phyloP scores from a whole-genome alignment of 2,113 vertebrate species.

The Chaenocephalus aceratus region DNA sequence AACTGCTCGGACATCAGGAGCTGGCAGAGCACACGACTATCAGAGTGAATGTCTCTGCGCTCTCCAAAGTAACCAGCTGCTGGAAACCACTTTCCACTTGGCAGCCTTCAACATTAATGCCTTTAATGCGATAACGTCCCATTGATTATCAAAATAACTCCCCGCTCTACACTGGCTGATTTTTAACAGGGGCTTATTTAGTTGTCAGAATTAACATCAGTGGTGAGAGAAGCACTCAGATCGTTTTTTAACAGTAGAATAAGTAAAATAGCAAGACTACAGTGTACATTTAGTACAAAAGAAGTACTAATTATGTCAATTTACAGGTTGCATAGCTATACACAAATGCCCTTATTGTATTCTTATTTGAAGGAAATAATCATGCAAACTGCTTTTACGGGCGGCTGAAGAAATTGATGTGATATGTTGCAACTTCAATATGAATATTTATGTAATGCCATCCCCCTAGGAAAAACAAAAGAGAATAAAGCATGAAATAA shows the following conservation, averaged over 20 bases:
- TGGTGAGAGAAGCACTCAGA: background rate
- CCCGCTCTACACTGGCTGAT: conserved; percentile 2
- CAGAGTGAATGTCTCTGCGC: background rate
- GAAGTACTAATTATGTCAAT: background rate
- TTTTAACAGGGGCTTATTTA: conserved; percentile 15
- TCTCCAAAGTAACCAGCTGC: conserved; percentile 32
- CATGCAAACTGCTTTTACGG: background rate
- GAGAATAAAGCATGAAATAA: conserved; percentile 1
- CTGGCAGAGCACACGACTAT: conserved; percentile 22
- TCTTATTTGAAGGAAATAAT: background rate
- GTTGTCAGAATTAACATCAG: conserved; percentile 20
- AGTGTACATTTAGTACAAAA: background rate
- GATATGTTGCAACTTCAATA: conserved; percentile 26
- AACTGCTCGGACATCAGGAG: conserved; percentile 4
- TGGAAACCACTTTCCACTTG: conserved; percentile 8
- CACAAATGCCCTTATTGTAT: background rate
- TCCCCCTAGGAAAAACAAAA: conserved; percentile 1
- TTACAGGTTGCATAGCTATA: background rate
- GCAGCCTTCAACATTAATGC: conserved; percentile 1
- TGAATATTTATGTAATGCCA: conserved; percentile 23
- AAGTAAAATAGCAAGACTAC: too few relatives aligned
- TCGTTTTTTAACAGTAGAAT: background rate
- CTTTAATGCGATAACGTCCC: conserved; percentile 25
- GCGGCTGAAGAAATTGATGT: conserved; percentile 13
- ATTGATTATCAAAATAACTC: conserved; percentile 29